These are phyloP conservation scores for Phyllotreta cruciferae DNA, from an alignment of 2,888 invertebrate genomes.

Conservation along the genomic window DNA sequence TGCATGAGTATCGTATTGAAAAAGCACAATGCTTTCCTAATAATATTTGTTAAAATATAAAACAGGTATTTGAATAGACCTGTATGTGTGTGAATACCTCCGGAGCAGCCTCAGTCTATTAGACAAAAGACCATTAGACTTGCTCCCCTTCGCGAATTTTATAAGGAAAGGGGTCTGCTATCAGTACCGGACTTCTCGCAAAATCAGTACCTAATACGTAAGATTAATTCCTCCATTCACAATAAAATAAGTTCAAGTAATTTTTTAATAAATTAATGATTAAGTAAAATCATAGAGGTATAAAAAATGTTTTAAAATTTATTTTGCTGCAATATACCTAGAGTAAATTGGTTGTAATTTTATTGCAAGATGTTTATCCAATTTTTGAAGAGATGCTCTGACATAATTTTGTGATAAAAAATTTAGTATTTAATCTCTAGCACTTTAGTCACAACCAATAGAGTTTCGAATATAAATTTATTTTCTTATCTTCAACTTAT, in stretches of 20 bases:
- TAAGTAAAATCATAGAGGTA: too few relatives aligned
- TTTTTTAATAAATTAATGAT: too few relatives aligned
- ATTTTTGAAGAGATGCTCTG: background rate
- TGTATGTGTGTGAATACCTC: slow-evolving; percentile 42
- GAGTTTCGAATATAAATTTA: too few relatives aligned
- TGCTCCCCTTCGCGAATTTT: slow-evolving; percentile 49
- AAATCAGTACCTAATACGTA: background rate
- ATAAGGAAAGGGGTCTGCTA: slow-evolving; percentile 41
- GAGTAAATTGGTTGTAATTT: too few relatives aligned
- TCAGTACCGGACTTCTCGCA: slow-evolving; percentile 19
- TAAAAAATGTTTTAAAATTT: too few relatives aligned
- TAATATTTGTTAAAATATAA: slow-evolving; percentile 47
- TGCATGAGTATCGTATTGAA: slow-evolving; percentile 34
- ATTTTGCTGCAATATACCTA: too few relatives aligned
- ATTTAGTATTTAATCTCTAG: background rate
- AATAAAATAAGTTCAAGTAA: too few relatives aligned
- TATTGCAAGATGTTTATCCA: too few relatives aligned
- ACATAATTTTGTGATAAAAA: background rate
- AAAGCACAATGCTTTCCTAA: slow-evolving; percentile 44
- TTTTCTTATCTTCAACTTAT: too few relatives aligned
- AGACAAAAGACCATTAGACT: slow-evolving; percentile 51
- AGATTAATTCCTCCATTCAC: too few relatives aligned
- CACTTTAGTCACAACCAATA: background rate
- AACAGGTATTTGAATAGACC: slow-evolving; percentile 48
- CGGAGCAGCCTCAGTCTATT: slow-evolving; percentile 40